Conservation (phyloP, 2,888 invertebrate species). For the Erpobdella octoculata region DNA sequence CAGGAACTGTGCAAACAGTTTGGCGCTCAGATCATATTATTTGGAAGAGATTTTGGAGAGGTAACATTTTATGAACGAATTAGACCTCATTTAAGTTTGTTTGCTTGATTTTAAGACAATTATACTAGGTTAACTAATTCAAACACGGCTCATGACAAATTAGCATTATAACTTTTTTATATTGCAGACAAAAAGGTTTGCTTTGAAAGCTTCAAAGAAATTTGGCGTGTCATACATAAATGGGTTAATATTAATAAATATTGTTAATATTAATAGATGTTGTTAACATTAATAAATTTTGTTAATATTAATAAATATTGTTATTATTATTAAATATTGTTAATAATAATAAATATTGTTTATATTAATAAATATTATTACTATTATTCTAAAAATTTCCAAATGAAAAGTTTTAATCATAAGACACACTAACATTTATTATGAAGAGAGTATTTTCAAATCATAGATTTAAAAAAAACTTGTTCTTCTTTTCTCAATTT, state of each 20-base stretch:
- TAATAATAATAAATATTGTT: too few relatives aligned
- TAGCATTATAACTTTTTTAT: background rate
- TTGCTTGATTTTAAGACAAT: background rate
- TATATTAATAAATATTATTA: too few relatives aligned
- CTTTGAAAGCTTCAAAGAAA: constrained; percentile 68
- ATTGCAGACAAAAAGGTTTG: constrained; percentile 59
- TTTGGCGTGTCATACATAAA: constrained; percentile 73
- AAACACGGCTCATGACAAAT: background rate
- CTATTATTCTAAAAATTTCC: too few relatives aligned
- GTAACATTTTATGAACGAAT: constrained; percentile 5
- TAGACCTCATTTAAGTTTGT: background rate
- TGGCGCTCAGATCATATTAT: constrained; percentile 74
- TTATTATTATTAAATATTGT: too few relatives aligned
- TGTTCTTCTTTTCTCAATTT: background rate
- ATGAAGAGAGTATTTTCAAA: too few relatives aligned
- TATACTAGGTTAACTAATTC: background rate
- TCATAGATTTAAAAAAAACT: too few relatives aligned
- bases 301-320: too few relatives aligned
- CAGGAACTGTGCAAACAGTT: constrained; percentile 76
- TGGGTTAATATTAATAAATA: constrained; percentile 58
- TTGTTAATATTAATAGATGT: background rate
- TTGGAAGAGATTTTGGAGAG: constrained; percentile 75
- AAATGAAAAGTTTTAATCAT: too few relatives aligned
- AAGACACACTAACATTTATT: too few relatives aligned
- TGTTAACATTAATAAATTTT: too few relatives aligned